Base-by-base conservation (phyloP, 2,113 vertebrate species). In the Bos javanicus region DNA sequence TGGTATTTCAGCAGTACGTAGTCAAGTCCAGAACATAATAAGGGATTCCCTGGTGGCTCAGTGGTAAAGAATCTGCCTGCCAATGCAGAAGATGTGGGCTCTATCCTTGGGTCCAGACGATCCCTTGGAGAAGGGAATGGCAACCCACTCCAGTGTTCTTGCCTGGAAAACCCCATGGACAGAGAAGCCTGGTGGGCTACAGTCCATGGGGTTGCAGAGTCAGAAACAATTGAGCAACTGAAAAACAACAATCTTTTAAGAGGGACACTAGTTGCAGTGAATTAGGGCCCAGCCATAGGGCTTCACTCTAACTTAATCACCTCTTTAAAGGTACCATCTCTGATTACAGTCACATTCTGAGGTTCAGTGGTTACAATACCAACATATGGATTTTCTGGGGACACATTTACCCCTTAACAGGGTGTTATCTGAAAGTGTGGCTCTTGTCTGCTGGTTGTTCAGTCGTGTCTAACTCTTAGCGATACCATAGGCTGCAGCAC, bases 1-100 rank as follows among this genome's bases (percentile, higher is more conserved):
- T 92, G 64, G 39, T 64, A 90, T 96, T 97, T 95, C n/a, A 97
- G 28, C 26, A 30, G 5, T 76, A 64, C 43, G 85, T 93, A 71
- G n/a, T 52, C 67, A 60, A 95, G 76, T 76, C 30, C 26, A 83
- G 82, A 87, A 36, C 39, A 90, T 50, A 91, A 60, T 43, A 91
- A 64, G 23, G 11, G 71, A 6, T 76, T 76, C 36, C 6, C 67
- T 19, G 64, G 8, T n/a, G 64, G 64, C 16, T 67, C 64, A n/a
- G 16, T 67, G 64, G 33, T 67, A 21, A 23, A 36, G 9, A 71
- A 36, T 64, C 36, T 43, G 23, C 71, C 71, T 14, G 71, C 39
- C 39, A 76, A 0, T 76, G 39, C 39, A 76, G 39, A 3, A 43
- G 39, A 14, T 26, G 23, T 43, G 39, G 71, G 71, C 11, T 6